Conservation (phyloP, 2,888 invertebrate genomes). For the Orgyia antiqua region DNA sequence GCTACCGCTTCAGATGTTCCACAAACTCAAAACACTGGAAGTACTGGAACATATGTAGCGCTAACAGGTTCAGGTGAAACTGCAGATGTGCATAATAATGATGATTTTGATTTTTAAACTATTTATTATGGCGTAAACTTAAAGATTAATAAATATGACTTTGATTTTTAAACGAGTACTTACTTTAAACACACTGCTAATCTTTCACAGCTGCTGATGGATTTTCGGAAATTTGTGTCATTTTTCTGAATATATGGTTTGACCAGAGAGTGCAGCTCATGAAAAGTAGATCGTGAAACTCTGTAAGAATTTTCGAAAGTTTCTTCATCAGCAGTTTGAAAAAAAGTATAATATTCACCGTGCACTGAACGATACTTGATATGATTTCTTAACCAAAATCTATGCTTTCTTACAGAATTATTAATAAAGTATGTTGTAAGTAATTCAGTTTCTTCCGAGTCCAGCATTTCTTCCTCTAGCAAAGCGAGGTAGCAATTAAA, state of each 20-base stretch:
- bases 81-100: conserved; percentile 2
- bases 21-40: conserved; percentile 9
- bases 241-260: conserved; percentile 10
- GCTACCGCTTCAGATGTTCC: conserved; percentile 7
- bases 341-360: conserved; percentile 19
- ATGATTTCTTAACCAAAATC: conserved; percentile 16
- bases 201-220: conserved; percentile 9
- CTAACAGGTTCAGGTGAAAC: background rate
- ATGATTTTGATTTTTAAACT: conserved; percentile 3
- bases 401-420: conserved; percentile 10
- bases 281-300: conserved; percentile 11
- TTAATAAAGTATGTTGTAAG: background rate
- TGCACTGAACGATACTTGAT: conserved; percentile 13
- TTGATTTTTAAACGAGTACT: conserved; percentile 16
- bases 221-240: conserved; percentile 15
- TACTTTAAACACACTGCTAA: conserved; percentile 17
- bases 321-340: conserved; percentile 17
- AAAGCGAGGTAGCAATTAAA: background rate
- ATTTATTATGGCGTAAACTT: background rate
- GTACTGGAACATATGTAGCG: conserved; percentile 9
- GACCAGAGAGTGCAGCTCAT: conserved; percentile 13
- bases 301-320: conserved; percentile 15
- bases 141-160: conserved; percentile 9
- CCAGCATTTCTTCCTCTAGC: conserved; percentile 2
- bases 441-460: conserved; percentile 3